Base-by-base conservation (phyloP, 2,888 invertebrate genomes). In the Bembecia ichneumoniformis region DNA sequence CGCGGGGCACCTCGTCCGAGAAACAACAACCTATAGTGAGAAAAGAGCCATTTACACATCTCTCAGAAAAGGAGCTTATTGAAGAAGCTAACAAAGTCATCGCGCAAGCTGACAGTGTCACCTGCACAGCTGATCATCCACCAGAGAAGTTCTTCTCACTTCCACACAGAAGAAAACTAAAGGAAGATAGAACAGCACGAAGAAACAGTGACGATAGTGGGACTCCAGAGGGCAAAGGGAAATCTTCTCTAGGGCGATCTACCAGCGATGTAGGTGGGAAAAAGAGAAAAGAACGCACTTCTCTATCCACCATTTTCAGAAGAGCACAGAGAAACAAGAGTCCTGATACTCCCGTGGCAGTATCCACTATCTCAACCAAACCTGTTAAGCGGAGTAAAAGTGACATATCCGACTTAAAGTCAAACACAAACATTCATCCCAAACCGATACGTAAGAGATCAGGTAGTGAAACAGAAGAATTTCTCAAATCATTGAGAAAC, bases 41-140 rank as follows among this genome's bases (percentile, higher is more conserved):
- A 60, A 84, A 80, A 58, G 86, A 87, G 62, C 90, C 92, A 54
- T 91, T 93, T 59, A 90, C 91, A 47, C 91, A 92, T 64, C 84
- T 91, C 40, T 92, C 93, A 51, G 91, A 92, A 67, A 89, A 92
- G 66, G 91, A 93, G 68, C 88, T 94, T 47, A 92, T 92, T 47
- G 89, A 92, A 66, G 95, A 95, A 84, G 93, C 93, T 34, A 93
- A 93, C 55, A 88, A 90, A 65, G 93, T 94, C 35, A 81, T 94
- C 48, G 90, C 91, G 17, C 93, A 94, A 74, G 94, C 92, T 0
- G 91, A 91, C 58, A 91, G 91, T 65, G 88, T 94, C 55, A 91
- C 90, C 51, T 94, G 94, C 71, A 90, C 88, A 43, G 88, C 90
- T 13, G 89, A 89, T 53, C 75, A 86, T 60, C 81, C 84, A 9